Evolutionary conservation across 1,140 invertebrate genomes (phyloP).

Genomic region (Drosophila pachea): DNA sequence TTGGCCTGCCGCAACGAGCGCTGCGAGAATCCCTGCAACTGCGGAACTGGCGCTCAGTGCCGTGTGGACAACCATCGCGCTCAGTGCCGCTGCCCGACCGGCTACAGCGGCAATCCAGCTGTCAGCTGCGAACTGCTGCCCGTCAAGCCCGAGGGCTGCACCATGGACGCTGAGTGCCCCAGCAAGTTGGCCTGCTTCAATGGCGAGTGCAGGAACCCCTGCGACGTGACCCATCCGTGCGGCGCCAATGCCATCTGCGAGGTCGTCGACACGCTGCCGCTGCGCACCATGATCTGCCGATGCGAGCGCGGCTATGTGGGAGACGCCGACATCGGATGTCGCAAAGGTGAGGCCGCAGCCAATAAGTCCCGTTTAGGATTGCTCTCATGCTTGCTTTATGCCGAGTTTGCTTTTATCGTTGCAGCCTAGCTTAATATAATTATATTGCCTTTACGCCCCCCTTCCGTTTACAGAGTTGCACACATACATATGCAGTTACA

Average conservation of each 20-base stretch:
- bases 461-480: constrained; percentile 39
- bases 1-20: constrained; percentile 86
- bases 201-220: constrained; percentile 90
- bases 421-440: constrained; percentile 53
- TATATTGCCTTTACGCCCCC: not conserved
- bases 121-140: constrained; percentile 82
- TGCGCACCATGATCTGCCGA: constrained; percentile 92
- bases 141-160: constrained; percentile 84
- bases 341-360: constrained; percentile 80
- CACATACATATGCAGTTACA: constrained; percentile 52
- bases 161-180: constrained; percentile 89
- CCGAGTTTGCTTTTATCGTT: constrained; percentile 71
- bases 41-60: constrained; percentile 86
- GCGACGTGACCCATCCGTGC: constrained; percentile 88
- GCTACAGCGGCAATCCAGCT: constrained; percentile 89
- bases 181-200: constrained; percentile 90
- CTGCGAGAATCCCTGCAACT: constrained; percentile 90
- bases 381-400: constrained; percentile 40
- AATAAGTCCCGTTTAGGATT: not conserved
- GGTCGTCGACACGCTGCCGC: constrained; percentile 90
- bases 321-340: constrained; percentile 90
- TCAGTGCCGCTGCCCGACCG: constrained; percentile 89
- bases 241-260: constrained; percentile 88
- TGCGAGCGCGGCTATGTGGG: constrained; percentile 89
- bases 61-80: constrained; percentile 87